Evolutionary conservation across 35 echinoderm and acorn worm genomes (phyloP), one percentile per base, ranked within the genome.

Genomic region (Apostichopus japonicus): DNA sequence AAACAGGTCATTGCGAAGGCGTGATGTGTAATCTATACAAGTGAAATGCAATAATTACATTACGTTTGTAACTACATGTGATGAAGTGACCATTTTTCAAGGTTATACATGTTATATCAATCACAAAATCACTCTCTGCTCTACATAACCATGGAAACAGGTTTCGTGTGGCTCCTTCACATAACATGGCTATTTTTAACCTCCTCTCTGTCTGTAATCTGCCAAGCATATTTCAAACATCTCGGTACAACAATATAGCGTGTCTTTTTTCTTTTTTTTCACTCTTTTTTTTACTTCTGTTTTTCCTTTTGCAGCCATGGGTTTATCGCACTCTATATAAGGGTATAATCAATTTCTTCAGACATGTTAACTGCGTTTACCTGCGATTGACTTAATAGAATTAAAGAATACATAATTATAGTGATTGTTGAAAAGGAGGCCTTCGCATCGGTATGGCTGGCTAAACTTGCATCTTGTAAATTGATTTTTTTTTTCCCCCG

Each of bases 311-410:
- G 33, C 11, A 67, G 71, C 15, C 71, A 75, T 15, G 71, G 71
- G 71, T 75, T 75, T 21, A 75, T 75, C 17, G 71, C 17, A 75
- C 71, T 75, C 71, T 75, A 75, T 75, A 19, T 11, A 67, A 67
- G 21, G 6, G 5, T 14, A 23, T 75, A 75, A 75, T 75, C 71
- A 75, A 75, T 75, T 75, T 75, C 71, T 75, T 23, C 71, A 75
- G 71, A 75, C 71, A 75, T 75, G 16, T 75, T 75, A 75, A 75
- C 71, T 75, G 71, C 71, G n/a, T 75, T 75, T 75, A 75, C 71
- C 71, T 75, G 71, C 15, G 14, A 75, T 75, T 6, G 71, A 75
- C 71, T 75, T 75, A 75, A 75, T 75, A 75, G 71, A 21, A 75
- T 75, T 75, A 75, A 75, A 23, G 71, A 75, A 75, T 75, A 75